Conservation (phyloP, 2,888 invertebrate genomes). For the Himalopsyche tibetana region DNA sequence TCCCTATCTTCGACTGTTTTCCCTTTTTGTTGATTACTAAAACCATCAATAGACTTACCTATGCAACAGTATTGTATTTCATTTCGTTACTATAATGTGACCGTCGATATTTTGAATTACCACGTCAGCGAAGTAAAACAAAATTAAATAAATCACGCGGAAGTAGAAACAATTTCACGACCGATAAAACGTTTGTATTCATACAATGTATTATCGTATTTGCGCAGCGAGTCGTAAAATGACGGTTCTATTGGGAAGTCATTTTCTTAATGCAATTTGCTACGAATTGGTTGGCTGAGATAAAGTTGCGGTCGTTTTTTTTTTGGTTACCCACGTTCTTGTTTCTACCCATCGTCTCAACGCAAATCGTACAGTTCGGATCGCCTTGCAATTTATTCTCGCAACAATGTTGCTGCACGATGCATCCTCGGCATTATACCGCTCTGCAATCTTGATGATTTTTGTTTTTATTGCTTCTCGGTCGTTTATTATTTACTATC, state of each 20-base stretch:
- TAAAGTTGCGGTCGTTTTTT: conserved; percentile 4
- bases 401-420: conserved; percentile 25
- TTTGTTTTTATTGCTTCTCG: not conserved
- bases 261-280: not conserved
- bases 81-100: too few relatives aligned
- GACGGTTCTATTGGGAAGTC: conserved; percentile 11
- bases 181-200: not conserved
- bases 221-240: not conserved
- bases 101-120: too few relatives aligned
- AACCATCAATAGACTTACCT: too few relatives aligned
- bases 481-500: conserved; percentile 34
- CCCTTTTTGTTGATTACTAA: too few relatives aligned
- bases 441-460: conserved; percentile 29
- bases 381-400: not conserved
- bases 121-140: not conserved
- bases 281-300: not conserved
- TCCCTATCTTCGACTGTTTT: too few relatives aligned
- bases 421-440: conserved; percentile 1
- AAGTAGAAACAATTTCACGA: conserved; percentile 4
- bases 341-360: not conserved
- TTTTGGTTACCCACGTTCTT: not conserved
- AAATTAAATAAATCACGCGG: not conserved
- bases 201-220: not conserved
- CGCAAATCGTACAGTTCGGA: not conserved
- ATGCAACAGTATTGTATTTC: too few relatives aligned